Conservation (phyloP, 1,140 invertebrate genomes). For the Asobara japonica region DNA sequence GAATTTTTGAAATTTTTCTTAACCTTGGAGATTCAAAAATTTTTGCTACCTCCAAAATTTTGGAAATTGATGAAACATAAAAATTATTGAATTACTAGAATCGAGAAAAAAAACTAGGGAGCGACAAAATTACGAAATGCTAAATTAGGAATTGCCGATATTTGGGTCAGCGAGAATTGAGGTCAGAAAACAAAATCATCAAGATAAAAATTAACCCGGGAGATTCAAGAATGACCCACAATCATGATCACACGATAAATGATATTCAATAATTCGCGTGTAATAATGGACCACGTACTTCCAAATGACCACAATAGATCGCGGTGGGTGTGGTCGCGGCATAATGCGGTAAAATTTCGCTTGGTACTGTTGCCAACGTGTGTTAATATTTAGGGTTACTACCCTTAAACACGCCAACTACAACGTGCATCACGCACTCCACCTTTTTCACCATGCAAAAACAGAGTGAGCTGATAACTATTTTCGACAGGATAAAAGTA, state of each 20-base stretch:
- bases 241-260: constrained; percentile 48
- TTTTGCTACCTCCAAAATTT: too few relatives aligned
- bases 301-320: constrained; percentile 14
- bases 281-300: constrained; percentile 42
- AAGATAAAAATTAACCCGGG: not conserved
- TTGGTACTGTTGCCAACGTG: constrained; percentile 35
- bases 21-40: too few relatives aligned
- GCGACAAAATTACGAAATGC: too few relatives aligned
- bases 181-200: not conserved
- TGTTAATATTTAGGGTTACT: constrained; percentile 61
- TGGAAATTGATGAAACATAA: too few relatives aligned
- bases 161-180: not conserved
- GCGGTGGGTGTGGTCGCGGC: constrained; percentile 14
- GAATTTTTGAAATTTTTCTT: too few relatives aligned
- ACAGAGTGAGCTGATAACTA: not conserved
- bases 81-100: too few relatives aligned
- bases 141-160: too few relatives aligned
- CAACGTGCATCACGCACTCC: constrained; percentile 52
- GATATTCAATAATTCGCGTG: constrained; percentile 59
- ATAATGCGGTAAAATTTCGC: constrained; percentile 54
- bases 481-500: not conserved
- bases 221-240: constrained; percentile 38
- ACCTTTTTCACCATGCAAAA: not conserved
- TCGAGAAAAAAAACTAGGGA: too few relatives aligned
- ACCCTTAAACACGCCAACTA: constrained; percentile 50